phyloP scores from a whole-genome alignment of 2,113 vertebrate species.

The Rhea pennata region DNA sequence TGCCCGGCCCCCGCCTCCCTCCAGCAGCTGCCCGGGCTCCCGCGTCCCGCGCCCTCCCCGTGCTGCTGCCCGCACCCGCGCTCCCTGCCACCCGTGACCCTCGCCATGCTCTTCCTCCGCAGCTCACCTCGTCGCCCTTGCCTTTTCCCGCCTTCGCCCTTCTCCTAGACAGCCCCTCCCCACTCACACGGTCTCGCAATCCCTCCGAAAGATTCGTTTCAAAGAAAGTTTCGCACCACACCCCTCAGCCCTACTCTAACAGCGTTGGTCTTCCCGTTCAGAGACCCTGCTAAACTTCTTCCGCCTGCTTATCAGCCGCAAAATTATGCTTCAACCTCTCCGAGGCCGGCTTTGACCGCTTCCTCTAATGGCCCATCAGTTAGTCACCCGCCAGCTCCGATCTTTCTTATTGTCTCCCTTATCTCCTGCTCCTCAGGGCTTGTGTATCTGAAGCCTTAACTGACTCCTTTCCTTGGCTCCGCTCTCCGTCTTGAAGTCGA shows the following conservation, averaged over 20 bases:
- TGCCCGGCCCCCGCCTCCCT: rapidly evolving
- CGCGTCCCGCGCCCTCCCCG: too few relatives aligned
- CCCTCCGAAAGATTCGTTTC: not conserved
- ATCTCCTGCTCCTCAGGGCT: too few relatives aligned
- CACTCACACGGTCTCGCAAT: too few relatives aligned
- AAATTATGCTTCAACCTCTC: not conserved
- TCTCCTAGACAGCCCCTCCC: not conserved
- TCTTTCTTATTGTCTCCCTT: not conserved
- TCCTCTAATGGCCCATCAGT: not conserved
- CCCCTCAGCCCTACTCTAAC: not conserved
- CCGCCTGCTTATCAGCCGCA: not conserved
- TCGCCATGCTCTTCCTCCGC: too few relatives aligned
- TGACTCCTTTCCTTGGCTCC: not conserved
- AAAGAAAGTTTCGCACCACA: not conserved
- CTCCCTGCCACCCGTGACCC: too few relatives aligned
- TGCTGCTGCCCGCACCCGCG: not conserved
- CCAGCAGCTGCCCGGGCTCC: too few relatives aligned
- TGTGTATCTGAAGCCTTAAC: not conserved
- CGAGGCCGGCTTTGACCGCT: not conserved
- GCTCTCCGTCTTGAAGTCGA: not conserved
- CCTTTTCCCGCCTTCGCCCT: not conserved
- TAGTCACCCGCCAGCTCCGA: not conserved
- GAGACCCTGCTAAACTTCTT: not conserved
- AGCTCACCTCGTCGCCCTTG: too few relatives aligned
- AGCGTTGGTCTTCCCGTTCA: not conserved